Evolutionary conservation across 2,797 vertebrate genomes (phyloP).

Genomic region (Catamblyrhynchus diadema): DNA sequence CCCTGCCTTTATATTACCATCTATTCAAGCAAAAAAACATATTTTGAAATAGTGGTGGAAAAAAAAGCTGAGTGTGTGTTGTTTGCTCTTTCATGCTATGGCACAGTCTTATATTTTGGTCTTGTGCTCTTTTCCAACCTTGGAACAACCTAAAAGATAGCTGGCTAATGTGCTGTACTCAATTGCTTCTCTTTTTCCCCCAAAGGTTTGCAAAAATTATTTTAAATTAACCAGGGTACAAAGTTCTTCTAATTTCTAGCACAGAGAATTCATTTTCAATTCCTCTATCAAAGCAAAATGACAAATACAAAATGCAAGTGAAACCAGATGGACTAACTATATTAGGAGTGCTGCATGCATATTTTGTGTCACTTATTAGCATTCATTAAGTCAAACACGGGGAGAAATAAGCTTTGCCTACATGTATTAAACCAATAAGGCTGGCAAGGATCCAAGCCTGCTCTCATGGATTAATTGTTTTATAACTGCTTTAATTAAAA

Average conservation of each 20-base stretch:
- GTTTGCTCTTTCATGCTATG: neutral
- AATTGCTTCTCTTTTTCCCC: neutral
- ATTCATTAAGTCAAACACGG: constrained; percentile 80
- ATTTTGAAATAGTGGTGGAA: neutral
- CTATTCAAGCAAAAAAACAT: constrained; percentile 12
- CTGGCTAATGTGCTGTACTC: neutral
- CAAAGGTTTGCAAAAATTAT: constrained; percentile 55
- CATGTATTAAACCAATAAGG: constrained; percentile 80
- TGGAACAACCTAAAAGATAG: neutral
- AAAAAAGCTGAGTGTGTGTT: neutral
- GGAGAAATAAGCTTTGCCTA: constrained; percentile 77
- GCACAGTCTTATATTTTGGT: neutral
- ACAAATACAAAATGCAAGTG: constrained; percentile 76
- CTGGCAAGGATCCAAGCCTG: constrained; percentile 76
- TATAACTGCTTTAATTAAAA: constrained; percentile 86
- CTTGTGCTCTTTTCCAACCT: neutral
- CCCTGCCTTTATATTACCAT: constrained; percentile 22
- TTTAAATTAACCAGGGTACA: constrained; percentile 64
- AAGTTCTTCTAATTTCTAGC: constrained; percentile 67
- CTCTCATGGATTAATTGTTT: constrained; percentile 83
- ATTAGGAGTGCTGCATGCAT: constrained; percentile 75
- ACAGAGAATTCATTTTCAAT: constrained; percentile 69
- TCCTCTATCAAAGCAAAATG: constrained; percentile 75
- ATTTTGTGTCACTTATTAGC: constrained; percentile 81
- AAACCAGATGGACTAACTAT: constrained; percentile 80